Evolutionary conservation across 2,888 invertebrate genomes (phyloP).

Genomic region (Cosmopolites sordidus): DNA sequence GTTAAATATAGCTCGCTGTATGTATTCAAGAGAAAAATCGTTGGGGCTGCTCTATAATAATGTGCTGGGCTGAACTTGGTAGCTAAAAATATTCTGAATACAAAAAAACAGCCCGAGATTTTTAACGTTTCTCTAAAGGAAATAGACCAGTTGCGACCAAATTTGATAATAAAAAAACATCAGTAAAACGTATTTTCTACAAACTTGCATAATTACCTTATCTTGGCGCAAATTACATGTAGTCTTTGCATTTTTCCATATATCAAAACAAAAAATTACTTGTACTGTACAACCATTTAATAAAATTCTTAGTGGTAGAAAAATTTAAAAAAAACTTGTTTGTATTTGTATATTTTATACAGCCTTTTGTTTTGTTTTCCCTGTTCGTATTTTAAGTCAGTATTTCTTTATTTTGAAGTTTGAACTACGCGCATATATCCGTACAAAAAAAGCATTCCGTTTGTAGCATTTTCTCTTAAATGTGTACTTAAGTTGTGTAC

Average conservation of each 20-base stretch:
- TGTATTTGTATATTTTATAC: constrained; percentile 30
- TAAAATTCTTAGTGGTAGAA: constrained; percentile 13
- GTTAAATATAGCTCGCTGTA: too few species aligned
- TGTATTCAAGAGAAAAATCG: too few species aligned
- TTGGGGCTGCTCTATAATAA: too few species aligned
- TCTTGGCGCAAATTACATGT: constrained; percentile 11
- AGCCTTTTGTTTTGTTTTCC: constrained; percentile 20
- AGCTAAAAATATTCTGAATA: too few species aligned
- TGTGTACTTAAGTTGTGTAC: constrained; percentile 18
- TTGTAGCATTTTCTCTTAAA: constrained; percentile 28
- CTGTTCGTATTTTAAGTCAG: constrained; percentile 30
- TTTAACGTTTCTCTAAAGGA: neutral
- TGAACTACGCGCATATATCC: constrained; percentile 31
- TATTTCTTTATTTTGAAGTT: constrained; percentile 23
- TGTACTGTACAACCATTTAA: neutral
- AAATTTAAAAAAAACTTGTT: constrained; percentile 16
- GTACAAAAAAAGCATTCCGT: constrained; percentile 40
- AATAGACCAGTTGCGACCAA: constrained; percentile 11
- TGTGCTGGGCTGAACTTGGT: too few species aligned
- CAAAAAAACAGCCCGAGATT: too few species aligned
- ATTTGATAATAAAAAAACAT: constrained; percentile 17
- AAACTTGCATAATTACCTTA: neutral
- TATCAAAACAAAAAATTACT: neutral
- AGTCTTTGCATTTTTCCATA: constrained; percentile 23
- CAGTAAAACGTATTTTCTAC: neutral